Base-by-base conservation (phyloP, 2,113 vertebrate species). In the Embiotoca jacksoni region DNA sequence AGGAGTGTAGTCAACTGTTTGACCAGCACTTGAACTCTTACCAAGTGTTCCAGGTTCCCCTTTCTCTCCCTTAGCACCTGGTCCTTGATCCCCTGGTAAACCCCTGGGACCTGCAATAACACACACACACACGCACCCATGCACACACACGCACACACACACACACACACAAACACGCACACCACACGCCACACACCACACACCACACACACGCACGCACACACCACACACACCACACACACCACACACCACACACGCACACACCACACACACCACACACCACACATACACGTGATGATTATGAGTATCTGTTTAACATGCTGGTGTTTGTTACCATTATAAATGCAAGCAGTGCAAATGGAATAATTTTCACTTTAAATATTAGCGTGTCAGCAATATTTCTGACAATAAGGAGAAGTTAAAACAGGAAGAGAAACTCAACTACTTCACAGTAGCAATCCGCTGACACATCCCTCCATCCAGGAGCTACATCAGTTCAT, bases 61-160 rank as follows among this genome's bases (percentile, higher is more conserved):
- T 71, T 58, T 84, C 1, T 81, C 76, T 75, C 91, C 91, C n/a
- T 90, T 87, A 13, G 46, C 49, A 60, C 63, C 83, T 16, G 58
- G 46, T 53, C 80, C 86, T 23, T 72, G 68, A 53, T 65, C 2
- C 1, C 84, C 89, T 15, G 78, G 39, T 23, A 7, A 55, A 47
- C 86, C 84, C 0, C 0, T 14, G 0, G 56, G 23, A 61, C 91
- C 83, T 89, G n/a, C n/a, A n/a, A n/a, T n/a, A n/a, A n/a, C n/a
- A n/a, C n/a, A n/a, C n/a, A n/a, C n/a, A n/a, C n/a, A n/a, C n/a
- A n/a, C n/a, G n/a, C n/a, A n/a, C n/a, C n/a, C n/a, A n/a, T n/a
- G n/a, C n/a, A n/a, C n/a, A n/a, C n/a, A n/a, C n/a, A n/a, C n/a
- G n/a, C n/a, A n/a, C n/a, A n/a, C n/a, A n/a, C n/a, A n/a, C n/a